Evolutionary conservation across 2,797 vertebrate species (phyloP), one percentile per base, ranked within the genome.

Genomic region (Ceyx erithaca): DNA sequence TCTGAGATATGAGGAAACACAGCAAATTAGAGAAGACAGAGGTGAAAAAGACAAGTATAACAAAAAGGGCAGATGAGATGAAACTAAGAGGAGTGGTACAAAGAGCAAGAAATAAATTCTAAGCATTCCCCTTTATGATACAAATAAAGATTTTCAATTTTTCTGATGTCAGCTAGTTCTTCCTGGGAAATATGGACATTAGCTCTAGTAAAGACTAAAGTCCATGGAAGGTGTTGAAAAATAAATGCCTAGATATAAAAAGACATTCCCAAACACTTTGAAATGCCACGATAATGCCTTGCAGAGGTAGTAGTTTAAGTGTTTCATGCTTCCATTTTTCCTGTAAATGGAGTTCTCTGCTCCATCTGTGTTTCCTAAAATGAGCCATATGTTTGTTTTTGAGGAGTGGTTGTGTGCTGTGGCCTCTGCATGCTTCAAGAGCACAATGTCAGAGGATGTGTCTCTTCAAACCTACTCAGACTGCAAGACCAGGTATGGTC

Each of bases 21-120:
- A 92, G 80, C n/a, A 89, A 86, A 91, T 94, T 84, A 84, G 57
- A 77, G 61, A 84, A 80, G 80, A 93, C 68, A 90, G 57, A 76
- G 48, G 78, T 90, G 71, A 82, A 88, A 91, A 88, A 81, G 80
- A 88, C 59, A 76, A 90, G 22, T 80, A 70, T 52, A 92, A 86
- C 31, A 86, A 86, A 92, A 92, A 89, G 33, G 77, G 41, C 55
- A 83, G 73, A 92, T 67, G 35, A 66, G 31, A 87, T 31, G 51
- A 95, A 87, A 85, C 69, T 55, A 87, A 82, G 55, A 85, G 55
- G 57, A 76, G 41, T 68, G 26, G 41, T 49, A 88, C 43, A 91
- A 88, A 88, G 57, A 80, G 15, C n/a, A 90, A 68, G 69, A 95
- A 85, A 80, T 45, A 59, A 2, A 67, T 85, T 51, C 80, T 85